A percentile compares a stretch with the other conserved stretches of the same genome.
Evolutionary conservation across 2,113 vertebrate species (phyloP).

Genomic region (Lagopus muta): DNA sequence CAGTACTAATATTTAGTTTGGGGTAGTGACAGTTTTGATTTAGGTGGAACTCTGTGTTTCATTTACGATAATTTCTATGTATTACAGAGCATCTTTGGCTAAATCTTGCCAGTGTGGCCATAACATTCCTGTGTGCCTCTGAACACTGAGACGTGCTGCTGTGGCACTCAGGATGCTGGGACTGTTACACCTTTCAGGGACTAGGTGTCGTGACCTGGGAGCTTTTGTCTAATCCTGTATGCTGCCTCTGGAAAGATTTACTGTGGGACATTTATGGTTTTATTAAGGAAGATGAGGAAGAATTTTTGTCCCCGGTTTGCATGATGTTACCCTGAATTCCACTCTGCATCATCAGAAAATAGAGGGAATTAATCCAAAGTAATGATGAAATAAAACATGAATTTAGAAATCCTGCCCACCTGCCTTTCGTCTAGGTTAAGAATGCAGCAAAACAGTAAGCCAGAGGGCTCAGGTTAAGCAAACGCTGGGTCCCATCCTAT

Average conservation of each 20-base stretch:
- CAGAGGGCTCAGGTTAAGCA: background rate
- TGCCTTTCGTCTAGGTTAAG: background rate
- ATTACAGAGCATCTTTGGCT: slow-evolving; percentile 19
- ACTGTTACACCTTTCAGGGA: background rate
- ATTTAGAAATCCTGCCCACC: background rate
- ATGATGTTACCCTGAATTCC: background rate
- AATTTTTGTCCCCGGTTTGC: background rate
- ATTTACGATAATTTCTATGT: background rate
- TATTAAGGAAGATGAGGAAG: background rate
- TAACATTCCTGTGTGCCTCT: background rate
- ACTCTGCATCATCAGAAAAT: background rate
- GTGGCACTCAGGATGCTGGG: background rate
- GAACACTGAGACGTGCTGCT: background rate
- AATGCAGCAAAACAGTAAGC: background rate
- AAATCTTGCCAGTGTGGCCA: background rate
- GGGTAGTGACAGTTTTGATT: background rate
- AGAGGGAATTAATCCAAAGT: background rate
- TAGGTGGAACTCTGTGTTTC: background rate
- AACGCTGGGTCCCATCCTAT: background rate
- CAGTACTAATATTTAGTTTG: background rate
- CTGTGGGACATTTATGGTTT: background rate
- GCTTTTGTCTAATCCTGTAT: background rate
- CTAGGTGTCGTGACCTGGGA: background rate
- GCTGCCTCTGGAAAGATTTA: background rate
- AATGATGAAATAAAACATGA: background rate